These are phyloP conservation scores for Conus canariensis DNA, from an alignment of 2,888 invertebrate species.

Conservation along the genomic window DNA sequence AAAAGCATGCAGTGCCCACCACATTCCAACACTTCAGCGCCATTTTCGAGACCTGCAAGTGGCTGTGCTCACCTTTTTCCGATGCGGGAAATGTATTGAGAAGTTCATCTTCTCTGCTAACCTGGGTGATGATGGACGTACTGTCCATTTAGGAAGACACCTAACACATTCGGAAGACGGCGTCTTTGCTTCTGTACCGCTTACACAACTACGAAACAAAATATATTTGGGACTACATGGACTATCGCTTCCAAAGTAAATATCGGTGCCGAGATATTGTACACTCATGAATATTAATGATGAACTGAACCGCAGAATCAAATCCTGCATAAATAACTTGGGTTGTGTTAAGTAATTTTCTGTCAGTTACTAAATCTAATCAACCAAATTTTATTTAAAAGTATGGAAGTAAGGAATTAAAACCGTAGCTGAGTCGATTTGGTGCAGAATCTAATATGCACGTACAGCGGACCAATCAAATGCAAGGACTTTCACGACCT, in stretches of 20 bases:
- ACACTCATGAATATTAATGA: slow-evolving; percentile 71
- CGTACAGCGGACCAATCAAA: slow-evolving; percentile 15
- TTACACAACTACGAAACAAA: slow-evolving; percentile 48
- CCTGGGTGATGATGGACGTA: slow-evolving; percentile 99
- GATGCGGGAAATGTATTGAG: slow-evolving; percentile 90
- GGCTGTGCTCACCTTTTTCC: slow-evolving; percentile 92
- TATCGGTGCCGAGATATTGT: slow-evolving; percentile 55
- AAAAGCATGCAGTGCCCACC: slow-evolving; percentile 22
- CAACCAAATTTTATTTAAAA: too few relatives aligned
- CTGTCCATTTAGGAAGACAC: slow-evolving; percentile 86
- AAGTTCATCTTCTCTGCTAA: slow-evolving; percentile 98
- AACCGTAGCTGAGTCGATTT: not conserved
- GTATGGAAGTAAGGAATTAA: not conserved
- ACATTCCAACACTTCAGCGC: slow-evolving; percentile 56
- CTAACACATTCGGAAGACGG: slow-evolving; percentile 57
- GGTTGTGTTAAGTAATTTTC: not conserved
- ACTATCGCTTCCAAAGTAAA: slow-evolving; percentile 59
- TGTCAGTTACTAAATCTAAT: not conserved
- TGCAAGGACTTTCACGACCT: not conserved
- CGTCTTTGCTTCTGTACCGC: slow-evolving; percentile 54
- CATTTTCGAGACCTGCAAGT: slow-evolving; percentile 63
- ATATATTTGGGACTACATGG: slow-evolving; percentile 48
- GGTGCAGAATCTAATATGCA: not conserved
- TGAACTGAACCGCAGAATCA: slow-evolving; percentile 51
- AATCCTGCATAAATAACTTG: not conserved